Evolutionary conservation across 1,140 invertebrate species (phyloP).

Genomic region (Venturia canescens): DNA sequence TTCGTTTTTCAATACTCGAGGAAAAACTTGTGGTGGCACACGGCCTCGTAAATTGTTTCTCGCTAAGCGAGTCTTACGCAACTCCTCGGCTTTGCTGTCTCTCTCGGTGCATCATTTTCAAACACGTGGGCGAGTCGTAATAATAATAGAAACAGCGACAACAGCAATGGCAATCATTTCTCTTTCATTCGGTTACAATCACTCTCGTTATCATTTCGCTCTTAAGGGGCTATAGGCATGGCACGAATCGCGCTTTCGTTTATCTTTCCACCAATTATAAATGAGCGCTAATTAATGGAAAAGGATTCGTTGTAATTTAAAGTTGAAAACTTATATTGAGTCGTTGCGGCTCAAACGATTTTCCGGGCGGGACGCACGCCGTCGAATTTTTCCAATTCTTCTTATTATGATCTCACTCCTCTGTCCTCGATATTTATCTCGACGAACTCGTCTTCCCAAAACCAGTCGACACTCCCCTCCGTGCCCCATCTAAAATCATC

Average conservation of each 20-base stretch:
- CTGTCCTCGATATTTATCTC: neutral
- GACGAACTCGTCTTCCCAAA: no score
- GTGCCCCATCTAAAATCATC: no score
- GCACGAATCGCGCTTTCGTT: no score
- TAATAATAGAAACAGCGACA: neutral
- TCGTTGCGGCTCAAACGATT: neutral
- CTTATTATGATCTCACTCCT: neutral
- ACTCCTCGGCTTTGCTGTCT: neutral
- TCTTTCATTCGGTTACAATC: no score
- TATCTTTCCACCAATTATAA: no score
- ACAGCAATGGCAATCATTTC: neutral
- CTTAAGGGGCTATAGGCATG: no score
- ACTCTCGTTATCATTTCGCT: no score
- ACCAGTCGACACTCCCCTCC: no score
- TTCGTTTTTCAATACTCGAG: slow-evolving; percentile 2
- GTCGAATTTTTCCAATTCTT: neutral
- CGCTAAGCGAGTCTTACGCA: neutral
- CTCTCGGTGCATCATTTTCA: neutral
- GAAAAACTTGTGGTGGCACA: neutral
- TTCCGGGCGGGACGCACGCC: neutral
- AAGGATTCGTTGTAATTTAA: no score
- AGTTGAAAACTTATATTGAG: no score
- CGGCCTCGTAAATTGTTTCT: slow-evolving; percentile 16
- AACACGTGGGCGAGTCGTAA: slow-evolving; percentile 3
- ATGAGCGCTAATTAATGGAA: no score